A percentile compares a stretch with the other conserved stretches of the same genome.
These are phyloP conservation scores for Petrolisthes cinctipes DNA, from an alignment of 2,888 invertebrate genomes.

Conservation along the genomic window DNA sequence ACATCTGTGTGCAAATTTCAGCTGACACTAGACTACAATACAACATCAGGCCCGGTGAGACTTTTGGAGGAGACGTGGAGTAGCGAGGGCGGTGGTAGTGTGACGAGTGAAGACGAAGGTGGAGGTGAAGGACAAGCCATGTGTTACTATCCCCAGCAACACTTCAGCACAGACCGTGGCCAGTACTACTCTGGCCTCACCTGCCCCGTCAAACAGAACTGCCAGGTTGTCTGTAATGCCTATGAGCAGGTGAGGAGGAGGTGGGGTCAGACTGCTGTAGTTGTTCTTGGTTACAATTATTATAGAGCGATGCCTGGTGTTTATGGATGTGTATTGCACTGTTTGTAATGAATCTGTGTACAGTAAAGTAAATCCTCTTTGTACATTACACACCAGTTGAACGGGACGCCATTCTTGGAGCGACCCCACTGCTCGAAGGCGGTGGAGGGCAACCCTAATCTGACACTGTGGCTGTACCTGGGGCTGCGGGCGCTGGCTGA, in stretches of 20 bases:
- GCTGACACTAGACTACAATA: slow-evolving; percentile 23
- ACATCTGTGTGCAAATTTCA: not conserved
- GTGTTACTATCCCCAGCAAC: slow-evolving; percentile 49
- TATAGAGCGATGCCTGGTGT: too few relatives aligned
- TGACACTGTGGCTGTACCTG: slow-evolving; percentile 67
- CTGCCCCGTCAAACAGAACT: slow-evolving; percentile 32
- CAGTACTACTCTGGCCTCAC: slow-evolving; percentile 42
- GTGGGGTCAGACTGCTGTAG: not conserved
- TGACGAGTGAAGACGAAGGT: not conserved
- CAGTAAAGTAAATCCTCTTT: too few relatives aligned
- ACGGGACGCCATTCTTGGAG: slow-evolving; percentile 45
- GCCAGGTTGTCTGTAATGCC: slow-evolving; percentile 52
- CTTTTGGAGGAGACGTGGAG: not conserved
- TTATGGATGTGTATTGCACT: too few relatives aligned
- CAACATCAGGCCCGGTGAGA: not conserved
- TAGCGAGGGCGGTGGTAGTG: not conserved
- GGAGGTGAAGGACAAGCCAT: slow-evolving; percentile 10
- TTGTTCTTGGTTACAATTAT: not conserved
- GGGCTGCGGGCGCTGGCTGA: slow-evolving; percentile 67
- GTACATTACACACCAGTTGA: slow-evolving; percentile 19
- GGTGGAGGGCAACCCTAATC: slow-evolving; percentile 64
- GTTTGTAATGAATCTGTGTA: too few relatives aligned
- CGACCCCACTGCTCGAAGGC: slow-evolving; percentile 27
- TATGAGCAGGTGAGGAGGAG: slow-evolving; percentile 37
- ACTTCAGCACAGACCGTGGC: slow-evolving; percentile 5